phyloP scores from a whole-genome alignment of 1,140 invertebrate species.

The Cyrtorhinus lividipennis region DNA sequence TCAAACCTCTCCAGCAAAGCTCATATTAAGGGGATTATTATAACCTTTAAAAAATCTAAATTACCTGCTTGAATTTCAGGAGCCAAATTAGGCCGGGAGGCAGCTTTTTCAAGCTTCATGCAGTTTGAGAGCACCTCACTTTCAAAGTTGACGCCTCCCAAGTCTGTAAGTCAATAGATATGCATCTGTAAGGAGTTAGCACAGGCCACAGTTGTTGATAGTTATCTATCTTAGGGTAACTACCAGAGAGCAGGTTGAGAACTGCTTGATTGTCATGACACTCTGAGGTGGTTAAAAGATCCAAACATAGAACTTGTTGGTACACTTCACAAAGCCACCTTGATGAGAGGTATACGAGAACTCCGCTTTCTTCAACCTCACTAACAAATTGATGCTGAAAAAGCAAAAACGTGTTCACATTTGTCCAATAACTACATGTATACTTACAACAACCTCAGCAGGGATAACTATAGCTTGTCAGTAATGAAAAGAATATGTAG shows the following conservation, averaged over 20 bases:
- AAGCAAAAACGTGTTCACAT: conserved; percentile 24
- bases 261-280: conserved; percentile 46
- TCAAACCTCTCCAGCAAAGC: not conserved
- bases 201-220: no score
- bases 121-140: conserved; percentile 52
- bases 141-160: conserved; percentile 44
- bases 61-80: conserved; percentile 50
- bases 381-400: conserved; percentile 73
- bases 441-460: no score
- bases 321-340: conserved; percentile 85
- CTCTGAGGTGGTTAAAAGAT: conserved; percentile 50
- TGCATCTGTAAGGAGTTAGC: no score
- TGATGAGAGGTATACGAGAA: conserved; percentile 77
- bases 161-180: conserved; percentile 54
- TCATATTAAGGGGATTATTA: no score
- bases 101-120: conserved; percentile 59
- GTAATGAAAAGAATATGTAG: no score
- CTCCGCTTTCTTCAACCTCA: conserved; percentile 76
- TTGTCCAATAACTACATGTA: no score
- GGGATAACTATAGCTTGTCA: no score
- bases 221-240: no score
- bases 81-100: conserved; percentile 45
- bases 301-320: conserved; percentile 66
- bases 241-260: conserved; percentile 62
- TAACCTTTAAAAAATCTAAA: conserved; percentile 1